A percentile compares a stretch with the other conserved stretches of the same genome.
These are phyloP conservation scores for Microctenopoma steveboyesi DNA, from an alignment of 2,797 vertebrate species.

Conservation along the genomic window DNA sequence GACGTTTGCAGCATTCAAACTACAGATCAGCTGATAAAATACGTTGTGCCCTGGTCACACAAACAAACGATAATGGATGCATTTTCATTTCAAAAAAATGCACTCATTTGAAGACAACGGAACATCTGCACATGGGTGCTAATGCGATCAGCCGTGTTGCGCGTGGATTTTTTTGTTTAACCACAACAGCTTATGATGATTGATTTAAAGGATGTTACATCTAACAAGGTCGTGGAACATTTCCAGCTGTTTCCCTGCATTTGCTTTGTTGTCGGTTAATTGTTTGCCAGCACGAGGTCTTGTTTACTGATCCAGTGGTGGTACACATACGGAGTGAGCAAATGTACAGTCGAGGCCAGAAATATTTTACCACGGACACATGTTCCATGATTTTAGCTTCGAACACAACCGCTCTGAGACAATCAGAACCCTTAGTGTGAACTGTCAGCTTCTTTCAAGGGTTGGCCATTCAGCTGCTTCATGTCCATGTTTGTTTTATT, in stretches of 20 bases:
- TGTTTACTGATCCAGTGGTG: slow-evolving; percentile 16
- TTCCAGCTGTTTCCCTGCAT: slow-evolving; percentile 57
- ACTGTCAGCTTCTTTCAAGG: too few relatives aligned
- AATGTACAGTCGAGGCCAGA: background rate
- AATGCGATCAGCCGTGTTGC: slow-evolving; percentile 19
- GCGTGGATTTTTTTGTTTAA: slow-evolving; percentile 28
- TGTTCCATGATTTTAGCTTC: background rate
- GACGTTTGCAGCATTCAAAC: background rate
- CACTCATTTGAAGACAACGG: slow-evolving; percentile 7
- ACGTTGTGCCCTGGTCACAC: background rate
- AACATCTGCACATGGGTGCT: slow-evolving; percentile 11
- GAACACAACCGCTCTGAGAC: too few relatives aligned
- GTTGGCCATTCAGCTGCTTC: too few relatives aligned
- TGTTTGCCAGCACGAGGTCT: slow-evolving; percentile 30
- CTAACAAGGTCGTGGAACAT: slow-evolving; percentile 64
- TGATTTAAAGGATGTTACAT: slow-evolving; percentile 66
- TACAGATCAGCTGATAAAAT: background rate
- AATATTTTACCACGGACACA: background rate
- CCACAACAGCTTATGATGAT: slow-evolving; percentile 44
- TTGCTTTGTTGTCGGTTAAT: slow-evolving; percentile 59
- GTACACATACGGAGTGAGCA: slow-evolving; percentile 1
- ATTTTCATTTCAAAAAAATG: background rate
- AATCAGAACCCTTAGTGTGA: too few relatives aligned
- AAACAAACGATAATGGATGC: background rate
- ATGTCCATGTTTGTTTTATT: too few relatives aligned